A percentile compares a stretch with the other conserved stretches of the same genome.
phyloP scores from a whole-genome alignment of 1,140 invertebrate genomes.

The Capitella teleta region DNA sequence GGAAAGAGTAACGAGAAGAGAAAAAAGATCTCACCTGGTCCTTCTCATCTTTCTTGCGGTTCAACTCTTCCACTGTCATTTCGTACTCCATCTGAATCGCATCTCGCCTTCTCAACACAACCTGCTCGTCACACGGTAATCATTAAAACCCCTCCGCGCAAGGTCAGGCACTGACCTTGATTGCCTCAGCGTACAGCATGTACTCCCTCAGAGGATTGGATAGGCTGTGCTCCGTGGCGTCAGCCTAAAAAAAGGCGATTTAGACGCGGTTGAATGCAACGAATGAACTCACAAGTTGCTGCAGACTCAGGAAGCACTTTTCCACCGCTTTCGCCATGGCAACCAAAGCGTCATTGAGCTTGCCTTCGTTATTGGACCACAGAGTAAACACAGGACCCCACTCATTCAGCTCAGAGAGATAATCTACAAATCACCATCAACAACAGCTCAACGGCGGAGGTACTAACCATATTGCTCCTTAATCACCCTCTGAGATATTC shows the following conservation, averaged over 20 bases:
- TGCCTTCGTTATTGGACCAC: constrained; percentile 39
- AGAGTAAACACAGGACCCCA: constrained; percentile 38
- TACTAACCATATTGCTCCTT: constrained; percentile 53
- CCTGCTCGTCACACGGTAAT: constrained; percentile 15
- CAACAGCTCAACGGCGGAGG: background rate
- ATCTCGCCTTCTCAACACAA: constrained; percentile 53
- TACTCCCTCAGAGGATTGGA: constrained; percentile 56
- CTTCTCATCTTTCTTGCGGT: constrained; percentile 52
- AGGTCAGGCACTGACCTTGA: constrained; percentile 45
- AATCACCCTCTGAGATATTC: constrained; percentile 55
- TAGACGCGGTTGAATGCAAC: background rate
- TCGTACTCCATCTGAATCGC: constrained; percentile 60
- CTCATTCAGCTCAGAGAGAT: constrained; percentile 28
- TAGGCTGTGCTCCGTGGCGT: constrained; percentile 11
- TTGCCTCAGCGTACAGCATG: constrained; percentile 64
- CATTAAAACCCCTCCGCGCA: background rate
- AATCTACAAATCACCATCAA: constrained; percentile 7
- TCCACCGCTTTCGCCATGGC: constrained; percentile 35
- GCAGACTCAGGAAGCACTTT: constrained; percentile 22
- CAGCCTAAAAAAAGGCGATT: constrained; percentile 8
- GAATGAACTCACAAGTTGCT: constrained; percentile 28
- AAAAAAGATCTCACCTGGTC: constrained; percentile 56
- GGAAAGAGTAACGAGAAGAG: no score
- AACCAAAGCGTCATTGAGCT: constrained; percentile 25
- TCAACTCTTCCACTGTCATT: constrained; percentile 53